These are phyloP conservation scores for Meleagris gallopavo DNA, from an alignment of 2,113 vertebrate genomes.

Conservation along the genomic window DNA sequence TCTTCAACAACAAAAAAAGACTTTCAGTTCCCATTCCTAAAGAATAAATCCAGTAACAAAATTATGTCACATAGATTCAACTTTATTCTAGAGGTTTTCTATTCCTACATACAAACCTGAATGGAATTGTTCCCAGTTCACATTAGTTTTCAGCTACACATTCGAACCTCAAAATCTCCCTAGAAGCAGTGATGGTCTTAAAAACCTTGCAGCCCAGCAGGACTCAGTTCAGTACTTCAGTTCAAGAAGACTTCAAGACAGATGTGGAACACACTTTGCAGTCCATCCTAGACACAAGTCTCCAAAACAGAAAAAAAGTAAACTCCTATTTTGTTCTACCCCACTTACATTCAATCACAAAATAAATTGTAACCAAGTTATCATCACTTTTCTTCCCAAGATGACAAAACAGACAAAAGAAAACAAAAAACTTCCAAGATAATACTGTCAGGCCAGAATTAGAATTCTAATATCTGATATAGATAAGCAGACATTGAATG, in stretches of 20 bases:
- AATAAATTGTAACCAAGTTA: not conserved
- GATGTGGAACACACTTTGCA: not conserved
- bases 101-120: not conserved
- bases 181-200: not conserved
- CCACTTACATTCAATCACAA: not conserved
- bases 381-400: not conserved
- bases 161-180: not conserved
- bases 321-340: not conserved
- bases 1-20: not conserved
- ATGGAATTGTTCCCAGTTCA: not conserved
- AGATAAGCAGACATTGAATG: not conserved
- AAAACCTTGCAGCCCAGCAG: not conserved
- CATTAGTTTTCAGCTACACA: not conserved
- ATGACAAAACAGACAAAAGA: not conserved
- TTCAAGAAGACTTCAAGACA: not conserved
- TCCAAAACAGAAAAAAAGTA: not conserved
- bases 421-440: not conserved
- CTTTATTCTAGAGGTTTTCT: not conserved
- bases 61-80: not conserved
- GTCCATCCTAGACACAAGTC: not conserved
- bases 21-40: fast-evolving
- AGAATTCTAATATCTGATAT: not conserved
- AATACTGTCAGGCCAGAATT: not conserved
- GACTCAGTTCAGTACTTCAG: not conserved
- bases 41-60: not conserved